Evolutionary conservation across 2,113 vertebrate species (phyloP).

Genomic region (Tragulus kanchil): DNA sequence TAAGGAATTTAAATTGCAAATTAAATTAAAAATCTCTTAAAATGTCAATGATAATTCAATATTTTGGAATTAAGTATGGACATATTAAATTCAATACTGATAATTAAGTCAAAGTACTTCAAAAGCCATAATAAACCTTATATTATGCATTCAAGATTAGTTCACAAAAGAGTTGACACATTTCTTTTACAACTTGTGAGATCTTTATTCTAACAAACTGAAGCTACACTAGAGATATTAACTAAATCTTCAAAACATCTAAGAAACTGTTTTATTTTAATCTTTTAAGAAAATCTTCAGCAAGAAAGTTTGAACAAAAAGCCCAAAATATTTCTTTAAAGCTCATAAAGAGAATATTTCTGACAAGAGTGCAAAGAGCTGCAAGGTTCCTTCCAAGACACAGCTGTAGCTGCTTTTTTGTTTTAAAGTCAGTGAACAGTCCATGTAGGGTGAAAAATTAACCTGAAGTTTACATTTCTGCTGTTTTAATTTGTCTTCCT

Average conservation of each 20-base stretch:
- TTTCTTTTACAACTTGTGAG: not conserved
- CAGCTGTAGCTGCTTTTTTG: not conserved
- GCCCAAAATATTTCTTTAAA: not conserved
- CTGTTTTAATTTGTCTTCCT: not conserved
- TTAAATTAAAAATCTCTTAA: conserved; percentile 15
- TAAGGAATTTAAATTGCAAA: not conserved
- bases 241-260: not conserved
- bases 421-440: not conserved
- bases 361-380: not conserved
- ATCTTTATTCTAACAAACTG: conserved; percentile 18
- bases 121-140: not conserved
- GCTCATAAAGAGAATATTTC: conserved; percentile 15
- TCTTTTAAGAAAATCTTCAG: not conserved
- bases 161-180: not conserved
- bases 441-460: not conserved
- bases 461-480: conserved; percentile 12
- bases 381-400: not conserved
- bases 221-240: not conserved
- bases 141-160: not conserved
- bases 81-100: not conserved
- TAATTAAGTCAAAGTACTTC: not conserved
- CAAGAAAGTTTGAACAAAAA: not conserved
- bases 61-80: not conserved
- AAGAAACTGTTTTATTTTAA: not conserved
- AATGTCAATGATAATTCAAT: conserved; percentile 25